Base-by-base conservation (phyloP, 2,113 vertebrate genomes). In the Piprites chloris region DNA sequence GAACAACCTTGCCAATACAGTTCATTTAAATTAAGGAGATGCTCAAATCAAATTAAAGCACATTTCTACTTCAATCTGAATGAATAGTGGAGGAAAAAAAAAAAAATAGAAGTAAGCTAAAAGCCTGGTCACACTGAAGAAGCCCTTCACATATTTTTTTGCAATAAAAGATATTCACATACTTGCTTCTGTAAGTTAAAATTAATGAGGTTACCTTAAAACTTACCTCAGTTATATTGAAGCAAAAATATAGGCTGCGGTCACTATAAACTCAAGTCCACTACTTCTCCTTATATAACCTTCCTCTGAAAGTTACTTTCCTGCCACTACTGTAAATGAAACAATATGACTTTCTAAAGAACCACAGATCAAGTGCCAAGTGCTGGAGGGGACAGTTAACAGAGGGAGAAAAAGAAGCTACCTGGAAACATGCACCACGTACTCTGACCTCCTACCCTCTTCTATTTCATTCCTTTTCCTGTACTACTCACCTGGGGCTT, bases 351-450 rank as follows among this genome's bases (percentile, higher is more conserved):
- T 78, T 89, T 59, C 30, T 63, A 44, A 85, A 93, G 61, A 81
- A 74, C 59, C 77, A 85, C 84, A 84, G 69, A 94, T 62, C 75
- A 55, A 71, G 52, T 50, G 85, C 87, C 92, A 95, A 94, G 74
- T 61, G 69, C 90, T 93, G 78, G 77, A 96, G 90, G 90, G 82
- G 66, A 93, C 87, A 87, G 61, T 87, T 93, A 87, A 87, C n/a
- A 33, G 68, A 20, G 23, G 41, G 8, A 59, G 3, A 7, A 41
- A 79, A 74, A 91, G 55, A 46, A 89, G 77, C 77, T 78, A 96
- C 95, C 93, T 95, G 81, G 42, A 89, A 95, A 91, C 12, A 74
- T 1, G 23, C 13, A 84, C 26, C 46, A n/a, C 1, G 0, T 42
- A 47, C 39, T 63, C 63, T 55, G 77, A 91, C 89, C 87, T 77